These are phyloP conservation scores for Neoitamus cyanurus DNA, from an alignment of 2,888 invertebrate species.

Conservation along the genomic window DNA sequence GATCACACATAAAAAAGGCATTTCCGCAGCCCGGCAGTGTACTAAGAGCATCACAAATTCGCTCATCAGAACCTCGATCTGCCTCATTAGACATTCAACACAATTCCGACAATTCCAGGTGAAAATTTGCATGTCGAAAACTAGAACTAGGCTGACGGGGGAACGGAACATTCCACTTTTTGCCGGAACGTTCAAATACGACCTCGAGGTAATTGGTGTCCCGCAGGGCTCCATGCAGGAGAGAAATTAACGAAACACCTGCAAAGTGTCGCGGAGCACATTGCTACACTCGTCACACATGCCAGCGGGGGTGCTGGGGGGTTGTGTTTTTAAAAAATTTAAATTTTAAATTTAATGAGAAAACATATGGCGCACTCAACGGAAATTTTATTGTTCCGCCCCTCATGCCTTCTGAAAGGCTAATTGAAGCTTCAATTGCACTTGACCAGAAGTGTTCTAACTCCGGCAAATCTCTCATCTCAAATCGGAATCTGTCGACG, in stretches of 20 bases:
- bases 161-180: neutral
- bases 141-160: conserved; percentile 1
- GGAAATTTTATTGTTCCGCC: neutral
- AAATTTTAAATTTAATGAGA: neutral
- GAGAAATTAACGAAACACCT: neutral
- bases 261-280: neutral
- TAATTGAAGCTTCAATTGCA: conserved; percentile 20
- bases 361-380: neutral
- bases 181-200: neutral
- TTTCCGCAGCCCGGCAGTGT: neutral
- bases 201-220: neutral
- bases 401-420: neutral
- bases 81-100: conserved; percentile 33
- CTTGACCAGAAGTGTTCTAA: neutral
- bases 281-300: neutral
- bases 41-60: conserved; percentile 10
- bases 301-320: neutral
- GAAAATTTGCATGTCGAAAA: conserved; percentile 15
- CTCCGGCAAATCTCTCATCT: neutral
- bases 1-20: neutral
- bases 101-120: neutral
- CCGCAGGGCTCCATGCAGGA: neutral
- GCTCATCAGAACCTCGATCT: neutral
- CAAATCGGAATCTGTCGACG: neutral
- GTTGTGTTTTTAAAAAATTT: neutral